Evolutionary conservation across 53 echinoderm and acorn worm genomes (phyloP), one percentile per base, ranked within the genome.

Genomic region (Apostichopus leukothele): DNA sequence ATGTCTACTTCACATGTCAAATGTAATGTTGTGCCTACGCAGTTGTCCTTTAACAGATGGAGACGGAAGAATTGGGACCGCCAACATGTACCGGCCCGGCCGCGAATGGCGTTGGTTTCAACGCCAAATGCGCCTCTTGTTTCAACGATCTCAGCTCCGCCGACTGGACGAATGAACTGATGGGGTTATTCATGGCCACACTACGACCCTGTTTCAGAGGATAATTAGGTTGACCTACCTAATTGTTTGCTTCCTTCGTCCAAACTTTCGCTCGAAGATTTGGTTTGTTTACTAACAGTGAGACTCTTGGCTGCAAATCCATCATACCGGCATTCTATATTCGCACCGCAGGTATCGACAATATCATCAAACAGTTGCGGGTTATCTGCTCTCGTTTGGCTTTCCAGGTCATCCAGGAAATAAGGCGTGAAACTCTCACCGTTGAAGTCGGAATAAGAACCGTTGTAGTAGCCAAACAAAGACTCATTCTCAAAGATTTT

Each of bases 321-420:
- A 67, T 95, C 95, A 88, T 76, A 95, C 22, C 76, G 52, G 20
- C 95, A 95, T 19, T 81, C 51, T 16, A 51, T 60, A 74, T 90
- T 90, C 20, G 57, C 74, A 1, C 71, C 74, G 74, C 95, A 95
- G 53, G 39, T 27, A 9, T 54, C 67, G 52, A 60, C 63, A 75
- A 60, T 90, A 4, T 18, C 39, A 11, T 53, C 23, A 14, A 61
- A 76, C 1, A 88, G 26, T 53, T 14, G 74, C 13, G 61, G 73
- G 39, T 90, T 78, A 1, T 84, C 91, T 1, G 52, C 50, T 51
- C 0, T 7, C 16, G 79, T 18, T 79, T 79, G 23, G 39, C 53
- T 27, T n/a, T 71, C 67, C 7, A 93, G 86, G 10, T 87, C 77
- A 16, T 67, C 92, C 11, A 94, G 59, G 87, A 89, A 92, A 52